Conservation (phyloP, 2,888 invertebrate genomes). For the Diploptera punctata region DNA sequence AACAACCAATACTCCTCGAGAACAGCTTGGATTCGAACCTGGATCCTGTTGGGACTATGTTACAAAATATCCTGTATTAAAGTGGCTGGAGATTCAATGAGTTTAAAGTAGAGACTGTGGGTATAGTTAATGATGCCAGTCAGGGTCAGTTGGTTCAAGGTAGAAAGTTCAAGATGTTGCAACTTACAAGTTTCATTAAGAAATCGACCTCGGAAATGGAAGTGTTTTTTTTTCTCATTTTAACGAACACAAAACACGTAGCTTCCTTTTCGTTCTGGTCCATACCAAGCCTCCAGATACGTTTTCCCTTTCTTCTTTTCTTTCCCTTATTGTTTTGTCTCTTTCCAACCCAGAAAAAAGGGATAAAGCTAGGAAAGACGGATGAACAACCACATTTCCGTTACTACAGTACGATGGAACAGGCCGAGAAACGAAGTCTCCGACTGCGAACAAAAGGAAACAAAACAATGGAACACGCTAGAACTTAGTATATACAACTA, state of each 20-base stretch:
- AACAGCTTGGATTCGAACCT: too few relatives aligned
- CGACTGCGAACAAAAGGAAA: not conserved
- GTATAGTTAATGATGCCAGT: not conserved
- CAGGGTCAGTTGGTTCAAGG: slow-evolving; percentile 6
- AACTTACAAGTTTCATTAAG: not conserved
- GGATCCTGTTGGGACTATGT: too few relatives aligned
- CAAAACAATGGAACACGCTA: not conserved
- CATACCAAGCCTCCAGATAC: not conserved
- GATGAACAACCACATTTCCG: slow-evolving; percentile 1
- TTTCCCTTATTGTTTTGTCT: not conserved
- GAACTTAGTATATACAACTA: not conserved
- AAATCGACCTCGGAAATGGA: not conserved
- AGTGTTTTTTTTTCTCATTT: not conserved
- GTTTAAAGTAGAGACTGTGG: too few relatives aligned
- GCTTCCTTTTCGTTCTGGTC: not conserved
- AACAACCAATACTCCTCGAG: too few relatives aligned
- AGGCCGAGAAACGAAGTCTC: not conserved
- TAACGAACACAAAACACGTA: slow-evolving; percentile 13
- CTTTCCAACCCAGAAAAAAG: not conserved
- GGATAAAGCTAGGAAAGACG: slow-evolving; percentile 8
- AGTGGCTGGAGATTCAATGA: too few relatives aligned
- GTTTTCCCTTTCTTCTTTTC: not conserved
- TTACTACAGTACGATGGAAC: not conserved
- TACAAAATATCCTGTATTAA: too few relatives aligned
- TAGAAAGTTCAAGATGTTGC: not conserved